phyloP scores from a whole-genome alignment of 2,113 vertebrate genomes.

The Phrynosoma platyrhinos region DNA sequence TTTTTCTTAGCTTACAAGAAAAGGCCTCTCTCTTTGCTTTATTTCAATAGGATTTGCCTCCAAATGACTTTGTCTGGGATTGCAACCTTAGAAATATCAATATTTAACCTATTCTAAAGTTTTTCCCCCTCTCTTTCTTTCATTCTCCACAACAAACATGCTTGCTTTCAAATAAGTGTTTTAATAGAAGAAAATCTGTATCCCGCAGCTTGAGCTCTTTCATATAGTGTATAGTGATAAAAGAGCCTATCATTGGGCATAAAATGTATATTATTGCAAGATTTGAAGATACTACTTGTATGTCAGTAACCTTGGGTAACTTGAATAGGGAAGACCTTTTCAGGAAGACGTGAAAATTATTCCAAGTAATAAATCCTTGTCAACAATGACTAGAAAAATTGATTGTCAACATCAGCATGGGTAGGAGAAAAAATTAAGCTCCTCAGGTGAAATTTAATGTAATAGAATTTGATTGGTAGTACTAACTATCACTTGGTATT shows the following conservation, averaged over 20 bases:
- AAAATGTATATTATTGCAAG: not conserved
- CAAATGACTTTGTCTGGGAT: not conserved
- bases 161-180: not conserved
- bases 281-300: not conserved
- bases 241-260: no score
- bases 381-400: not conserved
- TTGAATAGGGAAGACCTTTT: not conserved
- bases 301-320: not conserved
- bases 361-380: not conserved
- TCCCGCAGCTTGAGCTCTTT: not conserved
- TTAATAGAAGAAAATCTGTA: not conserved
- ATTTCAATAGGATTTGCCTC: not conserved
- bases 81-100: not conserved
- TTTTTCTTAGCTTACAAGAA: not conserved
- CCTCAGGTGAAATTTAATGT: not conserved
- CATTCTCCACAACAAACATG: not conserved
- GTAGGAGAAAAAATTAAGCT: not conserved
- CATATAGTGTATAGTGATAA: not conserved
- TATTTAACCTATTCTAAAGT: not conserved
- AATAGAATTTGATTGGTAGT: not conserved
- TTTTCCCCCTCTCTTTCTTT: not conserved
- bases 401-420: no score
- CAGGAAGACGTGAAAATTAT: not conserved
- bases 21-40: not conserved
- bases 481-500: not conserved